Percentiles rank a stretch among this genome's conserved stretches.
Evolutionary conservation across 1,140 invertebrate genomes (phyloP).

Genomic region (Drosophila insularis): DNA sequence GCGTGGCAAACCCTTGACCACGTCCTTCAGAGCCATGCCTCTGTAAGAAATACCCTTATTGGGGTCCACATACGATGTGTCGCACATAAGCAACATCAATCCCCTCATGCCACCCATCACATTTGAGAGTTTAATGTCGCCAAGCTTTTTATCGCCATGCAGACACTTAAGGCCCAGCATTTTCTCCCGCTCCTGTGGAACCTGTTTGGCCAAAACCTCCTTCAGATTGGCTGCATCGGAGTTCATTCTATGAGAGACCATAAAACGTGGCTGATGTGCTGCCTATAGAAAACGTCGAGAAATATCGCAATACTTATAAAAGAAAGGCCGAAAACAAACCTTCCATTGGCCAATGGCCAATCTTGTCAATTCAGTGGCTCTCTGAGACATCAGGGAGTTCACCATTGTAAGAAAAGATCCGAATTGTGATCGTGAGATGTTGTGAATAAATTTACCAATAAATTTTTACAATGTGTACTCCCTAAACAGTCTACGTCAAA

Average conservation of each 20-base stretch:
- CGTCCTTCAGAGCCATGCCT: conserved; percentile 95
- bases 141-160: conserved; percentile 36
- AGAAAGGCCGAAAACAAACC: background rate
- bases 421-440: background rate
- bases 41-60: conserved; percentile 97
- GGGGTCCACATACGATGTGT: conserved; percentile 96
- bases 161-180: conserved; percentile 41
- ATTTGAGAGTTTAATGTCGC: conserved; percentile 30
- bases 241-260: background rate
- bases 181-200: conserved; percentile 27
- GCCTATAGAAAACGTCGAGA: background rate
- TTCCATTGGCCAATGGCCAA: conserved; percentile 11
- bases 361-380: background rate
- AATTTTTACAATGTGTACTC: background rate
- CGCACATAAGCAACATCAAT: conserved; percentile 96
- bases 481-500: background rate
- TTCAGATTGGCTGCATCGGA: conserved; percentile 6
- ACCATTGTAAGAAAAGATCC: background rate
- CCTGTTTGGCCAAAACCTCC: conserved; percentile 32
- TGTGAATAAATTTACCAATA: background rate
- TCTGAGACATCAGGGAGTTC: background rate
- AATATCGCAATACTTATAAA: background rate
- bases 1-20: conserved; percentile 93
- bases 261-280: background rate
- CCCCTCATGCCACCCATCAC: conserved; percentile 98